Base-by-base conservation (phyloP, 2,888 invertebrate species). In the Shargacucullia verbasci region DNA sequence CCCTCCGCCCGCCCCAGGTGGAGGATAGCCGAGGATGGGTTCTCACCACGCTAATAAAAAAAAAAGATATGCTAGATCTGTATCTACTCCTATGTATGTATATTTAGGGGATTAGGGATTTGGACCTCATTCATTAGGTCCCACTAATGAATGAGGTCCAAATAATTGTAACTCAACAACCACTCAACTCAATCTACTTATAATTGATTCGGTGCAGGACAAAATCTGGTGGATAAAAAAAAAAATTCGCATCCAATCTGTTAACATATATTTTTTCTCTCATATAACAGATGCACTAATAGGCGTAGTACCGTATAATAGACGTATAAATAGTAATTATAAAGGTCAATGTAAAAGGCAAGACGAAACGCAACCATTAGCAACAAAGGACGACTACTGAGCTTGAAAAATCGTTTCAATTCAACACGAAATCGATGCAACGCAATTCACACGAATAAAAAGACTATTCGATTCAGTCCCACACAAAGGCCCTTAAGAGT, bases 381-480 rank as follows among this genome's bases (percentile, higher is more conserved):
- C 83, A 86, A 92, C 92, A 93, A 94, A 88, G 77, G 86, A 70
- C 62, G 83, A 91, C 91, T 92, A 92, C 92, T 78, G 87, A 92
- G 93, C 90, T 92, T 92, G 94, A 94, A 93, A 92, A 92, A 94
- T 94, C 87, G 92, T 84, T 90, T 88, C 86, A 90, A 92, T 92
- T 91, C 90, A 91, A 87, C 80, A 73, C 66, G 73, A 85, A 89
- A 89, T 89, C 87, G 84, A 86, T 80, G 82, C 82, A 82, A 80
- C 78, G 81, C 82, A 81, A 85, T 89, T 89, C 89, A 89, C 87
- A 86, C 83, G 87, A 84, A 89, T 86, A 86, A 89, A 89, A 88
- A 86, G 84, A 70, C 84, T 76, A 80, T 79, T 87, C 81, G 82
- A 87, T 84, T 80, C 83, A 86, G 79, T 77, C 78, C 78, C 78